Conservation (phyloP, 1,140 invertebrate species). For the Halictus rubicundus region DNA sequence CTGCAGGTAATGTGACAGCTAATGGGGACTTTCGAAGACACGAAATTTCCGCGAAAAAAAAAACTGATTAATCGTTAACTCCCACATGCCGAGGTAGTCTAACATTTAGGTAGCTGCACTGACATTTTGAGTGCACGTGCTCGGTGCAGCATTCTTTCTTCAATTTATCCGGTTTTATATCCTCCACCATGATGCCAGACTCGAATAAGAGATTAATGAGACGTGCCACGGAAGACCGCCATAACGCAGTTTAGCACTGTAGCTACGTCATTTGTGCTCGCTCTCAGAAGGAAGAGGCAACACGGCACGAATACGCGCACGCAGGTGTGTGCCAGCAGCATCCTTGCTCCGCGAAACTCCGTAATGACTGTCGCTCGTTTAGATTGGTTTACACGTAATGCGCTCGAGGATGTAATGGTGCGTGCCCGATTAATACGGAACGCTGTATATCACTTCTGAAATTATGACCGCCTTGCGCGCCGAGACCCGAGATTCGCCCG, state of each 20-base stretch:
- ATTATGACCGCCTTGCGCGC: slow-evolving; percentile 32
- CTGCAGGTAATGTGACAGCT: too few relatives aligned
- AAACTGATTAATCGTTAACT: background rate
- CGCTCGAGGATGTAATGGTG: slow-evolving; percentile 48
- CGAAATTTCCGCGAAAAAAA: background rate
- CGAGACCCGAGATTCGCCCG: background rate
- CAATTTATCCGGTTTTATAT: background rate
- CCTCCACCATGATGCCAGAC: background rate
- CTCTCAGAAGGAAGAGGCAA: slow-evolving; percentile 44
- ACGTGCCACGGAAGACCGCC: slow-evolving; percentile 17
- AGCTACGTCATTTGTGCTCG: slow-evolving; percentile 46
- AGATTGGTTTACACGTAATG: slow-evolving; percentile 62
- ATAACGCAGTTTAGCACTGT: slow-evolving; percentile 30
- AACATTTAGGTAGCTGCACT: background rate
- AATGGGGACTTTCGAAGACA: background rate
- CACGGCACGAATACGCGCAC: slow-evolving; percentile 30
- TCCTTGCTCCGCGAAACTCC: slow-evolving; percentile 50
- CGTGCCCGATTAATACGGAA: slow-evolving; percentile 53
- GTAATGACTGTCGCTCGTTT: slow-evolving; percentile 64
- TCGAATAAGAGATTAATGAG: slow-evolving; percentile 55
- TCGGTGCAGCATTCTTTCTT: background rate
- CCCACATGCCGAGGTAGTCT: background rate
- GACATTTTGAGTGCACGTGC: background rate
- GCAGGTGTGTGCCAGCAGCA: slow-evolving; percentile 54
- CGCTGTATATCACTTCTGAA: slow-evolving; percentile 34